These are phyloP conservation scores for Hydroisotoma schaefferi DNA, from an alignment of 2,888 invertebrate genomes.

Conservation along the genomic window DNA sequence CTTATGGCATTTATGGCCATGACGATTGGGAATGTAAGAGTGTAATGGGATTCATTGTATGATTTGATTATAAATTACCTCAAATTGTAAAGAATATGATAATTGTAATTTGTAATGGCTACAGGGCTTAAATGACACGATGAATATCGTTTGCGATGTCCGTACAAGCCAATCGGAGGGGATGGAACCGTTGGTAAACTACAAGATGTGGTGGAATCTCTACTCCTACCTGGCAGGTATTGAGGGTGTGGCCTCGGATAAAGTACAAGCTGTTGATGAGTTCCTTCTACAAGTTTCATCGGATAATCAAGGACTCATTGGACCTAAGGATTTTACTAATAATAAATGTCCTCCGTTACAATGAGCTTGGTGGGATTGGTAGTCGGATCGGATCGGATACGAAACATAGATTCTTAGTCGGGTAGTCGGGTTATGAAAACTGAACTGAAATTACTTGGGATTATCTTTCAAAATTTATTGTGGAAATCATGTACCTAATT, in stretches of 20 bases:
- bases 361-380: too few species aligned
- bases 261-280: neutral
- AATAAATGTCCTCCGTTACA: neutral
- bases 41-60: too few species aligned
- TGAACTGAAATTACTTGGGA: too few species aligned
- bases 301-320: slow-evolving; percentile 1
- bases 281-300: neutral
- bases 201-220: neutral
- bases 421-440: too few species aligned
- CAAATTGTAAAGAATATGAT: neutral
- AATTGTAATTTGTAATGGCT: neutral
- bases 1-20: slow-evolving; percentile 4
- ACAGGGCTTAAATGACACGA: neutral
- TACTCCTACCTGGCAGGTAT: slow-evolving; percentile 3
- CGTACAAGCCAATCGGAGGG: slow-evolving; percentile 3
- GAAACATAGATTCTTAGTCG: too few species aligned
- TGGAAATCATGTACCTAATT: too few species aligned
- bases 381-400: too few species aligned
- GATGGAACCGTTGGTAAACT: slow-evolving; percentile 6
- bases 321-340: slow-evolving; percentile 10
- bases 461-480: too few species aligned
- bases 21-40: slow-evolving; percentile 7
- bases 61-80: neutral
- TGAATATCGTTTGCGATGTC: slow-evolving; percentile 8
- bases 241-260: neutral